phyloP scores from a whole-genome alignment of 1,140 invertebrate species.

The Heterodera schachtii region DNA sequence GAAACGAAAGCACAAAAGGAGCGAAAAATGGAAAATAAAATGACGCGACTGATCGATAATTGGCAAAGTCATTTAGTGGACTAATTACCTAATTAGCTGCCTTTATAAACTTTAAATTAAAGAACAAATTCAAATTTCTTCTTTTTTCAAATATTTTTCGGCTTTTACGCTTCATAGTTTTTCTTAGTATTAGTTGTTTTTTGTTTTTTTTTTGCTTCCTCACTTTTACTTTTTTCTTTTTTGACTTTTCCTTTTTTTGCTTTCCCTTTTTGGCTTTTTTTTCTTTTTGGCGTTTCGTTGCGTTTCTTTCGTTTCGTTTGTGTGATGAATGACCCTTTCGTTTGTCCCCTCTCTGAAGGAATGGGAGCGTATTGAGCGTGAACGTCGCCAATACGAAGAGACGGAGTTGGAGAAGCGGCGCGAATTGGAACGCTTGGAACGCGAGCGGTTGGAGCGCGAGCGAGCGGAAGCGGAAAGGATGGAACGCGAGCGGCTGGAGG shows the following conservation, averaged over 20 bases:
- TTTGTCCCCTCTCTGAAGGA: constrained; percentile 35
- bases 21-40: neutral
- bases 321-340: neutral
- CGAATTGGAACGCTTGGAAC: constrained; percentile 49
- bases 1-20: constrained; percentile 6
- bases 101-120: neutral
- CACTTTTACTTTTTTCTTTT: no score
- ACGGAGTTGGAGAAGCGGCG: constrained; percentile 54
- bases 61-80: neutral
- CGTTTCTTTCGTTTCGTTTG: neutral
- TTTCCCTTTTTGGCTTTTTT: neutral
- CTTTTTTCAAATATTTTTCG: neutral
- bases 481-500: constrained; percentile 58
- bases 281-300: neutral
- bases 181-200: neutral
- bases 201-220: no score
- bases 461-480: constrained; percentile 49
- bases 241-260: no score
- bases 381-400: constrained; percentile 55
- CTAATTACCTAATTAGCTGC: neutral
- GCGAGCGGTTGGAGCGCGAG: constrained; percentile 51
- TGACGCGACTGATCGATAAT: neutral
- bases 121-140: no score
- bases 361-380: constrained; percentile 61
- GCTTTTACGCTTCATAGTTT: neutral